A percentile compares a stretch with the other conserved stretches of the same genome.
These are phyloP conservation scores for Conus betulinus DNA, from an alignment of 1,140 invertebrate genomes.

Conservation along the genomic window DNA sequence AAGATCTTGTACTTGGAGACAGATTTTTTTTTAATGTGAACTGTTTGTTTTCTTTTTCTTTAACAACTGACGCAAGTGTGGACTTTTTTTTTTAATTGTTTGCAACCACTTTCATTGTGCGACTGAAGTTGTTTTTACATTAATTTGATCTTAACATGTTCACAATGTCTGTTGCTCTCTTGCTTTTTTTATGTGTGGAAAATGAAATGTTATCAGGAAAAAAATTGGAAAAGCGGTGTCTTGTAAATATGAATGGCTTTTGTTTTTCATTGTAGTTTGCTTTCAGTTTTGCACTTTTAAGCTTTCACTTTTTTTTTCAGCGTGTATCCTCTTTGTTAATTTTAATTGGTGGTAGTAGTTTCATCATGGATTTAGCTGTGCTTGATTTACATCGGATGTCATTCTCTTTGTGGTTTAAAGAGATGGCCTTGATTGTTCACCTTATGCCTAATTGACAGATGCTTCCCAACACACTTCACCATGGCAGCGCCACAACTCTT, in stretches of 20 bases:
- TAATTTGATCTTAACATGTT: conserved; percentile 5
- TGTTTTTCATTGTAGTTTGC: neutral
- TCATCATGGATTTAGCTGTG: neutral
- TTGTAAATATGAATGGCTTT: neutral
- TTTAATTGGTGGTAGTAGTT: neutral
- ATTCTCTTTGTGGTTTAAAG: neutral
- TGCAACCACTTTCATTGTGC: conserved; percentile 11
- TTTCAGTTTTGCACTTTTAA: neutral
- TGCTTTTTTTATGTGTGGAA: neutral
- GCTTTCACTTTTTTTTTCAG: neutral
- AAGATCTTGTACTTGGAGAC: neutral
- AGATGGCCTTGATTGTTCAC: conserved; percentile 18
- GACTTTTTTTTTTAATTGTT: neutral
- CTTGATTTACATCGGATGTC: neutral
- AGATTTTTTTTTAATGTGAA: neutral
- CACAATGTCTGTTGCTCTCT: neutral
- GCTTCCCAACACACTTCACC: conserved; percentile 41
- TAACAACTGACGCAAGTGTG: conserved; percentile 18
- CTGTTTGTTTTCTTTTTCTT: neutral
- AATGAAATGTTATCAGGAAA: neutral
- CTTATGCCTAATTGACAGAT: conserved; percentile 39
- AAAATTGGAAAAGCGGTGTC: too few relatives aligned
- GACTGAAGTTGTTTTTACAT: conserved; percentile 1
- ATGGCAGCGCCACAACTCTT: conserved; percentile 33
- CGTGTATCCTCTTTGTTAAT: neutral